phyloP scores from a whole-genome alignment of 2,888 invertebrate species.

The Epirrita christyi region DNA sequence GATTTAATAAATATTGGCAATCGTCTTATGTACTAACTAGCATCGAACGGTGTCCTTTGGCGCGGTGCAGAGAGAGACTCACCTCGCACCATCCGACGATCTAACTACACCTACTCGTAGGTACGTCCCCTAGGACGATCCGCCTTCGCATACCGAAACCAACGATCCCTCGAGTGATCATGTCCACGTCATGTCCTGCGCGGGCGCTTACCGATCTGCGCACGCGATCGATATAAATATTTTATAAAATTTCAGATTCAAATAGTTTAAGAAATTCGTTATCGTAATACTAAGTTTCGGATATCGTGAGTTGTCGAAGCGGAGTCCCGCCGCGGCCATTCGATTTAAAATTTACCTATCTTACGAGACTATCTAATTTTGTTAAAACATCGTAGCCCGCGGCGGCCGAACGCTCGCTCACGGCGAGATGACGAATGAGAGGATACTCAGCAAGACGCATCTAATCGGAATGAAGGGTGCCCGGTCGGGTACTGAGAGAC shows the following conservation, averaged over 20 bases:
- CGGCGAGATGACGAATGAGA: conserved; percentile 63
- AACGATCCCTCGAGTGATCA: conserved; percentile 54
- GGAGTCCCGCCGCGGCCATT: conserved; percentile 33
- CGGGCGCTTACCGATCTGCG: conserved; percentile 64
- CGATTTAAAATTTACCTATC: conserved; percentile 37
- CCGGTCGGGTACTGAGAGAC: conserved; percentile 37
- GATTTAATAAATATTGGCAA: conserved; percentile 81
- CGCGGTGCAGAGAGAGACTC: conserved; percentile 31
- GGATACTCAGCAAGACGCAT: conserved; percentile 63
- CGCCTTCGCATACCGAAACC: conserved; percentile 52
- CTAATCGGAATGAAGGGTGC: conserved; percentile 46
- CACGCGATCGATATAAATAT: conserved; percentile 72
- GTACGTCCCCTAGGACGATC: conserved; percentile 41
- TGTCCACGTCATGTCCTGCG: conserved; percentile 44
- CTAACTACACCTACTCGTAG: conserved; percentile 55
- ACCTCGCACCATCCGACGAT: conserved; percentile 53
- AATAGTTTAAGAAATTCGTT: conserved; percentile 77
- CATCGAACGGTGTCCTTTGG: conserved; percentile 55
- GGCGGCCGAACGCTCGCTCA: conserved; percentile 43
- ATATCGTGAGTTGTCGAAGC: conserved; percentile 43
- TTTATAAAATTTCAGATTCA: conserved; percentile 74
- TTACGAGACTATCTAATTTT: conserved; percentile 37
- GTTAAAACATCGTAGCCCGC: conserved; percentile 32
- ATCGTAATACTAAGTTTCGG: conserved; percentile 68
- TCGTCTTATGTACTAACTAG: conserved; percentile 76